Base-by-base conservation (phyloP, 2,888 invertebrate genomes). In the Neoitamus cyanurus region DNA sequence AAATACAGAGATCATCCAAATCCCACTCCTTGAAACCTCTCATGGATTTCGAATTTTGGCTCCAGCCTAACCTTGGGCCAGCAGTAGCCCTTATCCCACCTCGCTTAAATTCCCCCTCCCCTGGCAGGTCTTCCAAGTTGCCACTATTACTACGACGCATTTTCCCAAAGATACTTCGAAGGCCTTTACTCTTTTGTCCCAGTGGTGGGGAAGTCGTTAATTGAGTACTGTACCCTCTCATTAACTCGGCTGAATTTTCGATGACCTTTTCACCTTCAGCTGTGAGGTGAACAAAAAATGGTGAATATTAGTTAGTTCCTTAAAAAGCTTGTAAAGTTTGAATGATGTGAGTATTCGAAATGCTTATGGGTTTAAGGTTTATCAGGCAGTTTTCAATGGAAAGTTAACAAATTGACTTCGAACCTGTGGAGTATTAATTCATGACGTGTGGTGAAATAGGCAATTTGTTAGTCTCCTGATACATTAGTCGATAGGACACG, bases 11-110 rank as follows among this genome's bases (percentile, higher is more conserved):
- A 58, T 95, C 95, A 83, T 96, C 96, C 28, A 94, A 93, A 89
- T 96, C 95, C 95, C 98, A 96, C 86, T 96, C 94, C 0, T 93
- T 92, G 87, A 98, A 95, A 85, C 96, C 95, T 88, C 94, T 94
- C 84, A 94, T 90, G 90, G 86, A 87, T 83, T 84, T 86, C 83
- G 36, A 86, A 88, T 77, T 86, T 87, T 85, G 86, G 88, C 89
- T 92, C 93, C 94, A 94, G 78, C 94, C 94, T 20, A 96, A 93
- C 83, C 96, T 92, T 46, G 95, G 94, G 46, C 94, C 93, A 84
- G 95, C 94, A n/a, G 95, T 96, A 11, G 95, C 95, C 87, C 96
- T 91, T 28, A 95, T 92, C 5, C 95, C 95, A 1, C 95, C 95
- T 72, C 96, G 92, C 86, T 93, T 93, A 88, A 95, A 95, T 87